Evolutionary conservation across 2,888 invertebrate species (phyloP).

Genomic region (Ornithoptera priamus): DNA sequence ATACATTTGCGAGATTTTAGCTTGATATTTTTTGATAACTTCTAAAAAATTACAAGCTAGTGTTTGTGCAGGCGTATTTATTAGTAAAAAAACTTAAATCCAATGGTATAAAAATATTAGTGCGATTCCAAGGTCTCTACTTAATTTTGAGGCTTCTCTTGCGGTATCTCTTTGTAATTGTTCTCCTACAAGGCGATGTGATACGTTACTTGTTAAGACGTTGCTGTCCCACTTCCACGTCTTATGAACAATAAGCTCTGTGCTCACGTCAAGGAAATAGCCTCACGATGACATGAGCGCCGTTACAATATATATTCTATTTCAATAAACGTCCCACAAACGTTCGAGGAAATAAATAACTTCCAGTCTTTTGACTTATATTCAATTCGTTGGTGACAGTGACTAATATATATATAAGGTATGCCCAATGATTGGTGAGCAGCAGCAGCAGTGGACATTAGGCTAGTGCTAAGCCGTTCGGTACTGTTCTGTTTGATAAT

Average conservation of each 20-base stretch:
- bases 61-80: too few species aligned
- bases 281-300: conserved; percentile 13
- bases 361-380: background rate
- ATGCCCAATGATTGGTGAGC: too few species aligned
- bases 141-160: background rate
- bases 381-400: background rate
- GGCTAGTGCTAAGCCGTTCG: too few species aligned
- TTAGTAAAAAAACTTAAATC: too few species aligned
- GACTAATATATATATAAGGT: background rate
- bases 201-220: conserved; percentile 14
- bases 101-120: background rate
- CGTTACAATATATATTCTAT: conserved; percentile 14
- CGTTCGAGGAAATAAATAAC: background rate
- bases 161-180: background rate
- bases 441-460: too few species aligned
- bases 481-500: too few species aligned
- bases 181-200: background rate
- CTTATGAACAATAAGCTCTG: conserved; percentile 15
- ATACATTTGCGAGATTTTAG: too few species aligned
- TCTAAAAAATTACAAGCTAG: too few species aligned
- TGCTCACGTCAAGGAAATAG: conserved; percentile 18
- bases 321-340: conserved; percentile 5
- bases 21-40: too few species aligned
- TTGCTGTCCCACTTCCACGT: conserved; percentile 16
- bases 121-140: background rate